phyloP scores from a whole-genome alignment of 2,113 vertebrate species.

The Propithecus coquereli region DNA sequence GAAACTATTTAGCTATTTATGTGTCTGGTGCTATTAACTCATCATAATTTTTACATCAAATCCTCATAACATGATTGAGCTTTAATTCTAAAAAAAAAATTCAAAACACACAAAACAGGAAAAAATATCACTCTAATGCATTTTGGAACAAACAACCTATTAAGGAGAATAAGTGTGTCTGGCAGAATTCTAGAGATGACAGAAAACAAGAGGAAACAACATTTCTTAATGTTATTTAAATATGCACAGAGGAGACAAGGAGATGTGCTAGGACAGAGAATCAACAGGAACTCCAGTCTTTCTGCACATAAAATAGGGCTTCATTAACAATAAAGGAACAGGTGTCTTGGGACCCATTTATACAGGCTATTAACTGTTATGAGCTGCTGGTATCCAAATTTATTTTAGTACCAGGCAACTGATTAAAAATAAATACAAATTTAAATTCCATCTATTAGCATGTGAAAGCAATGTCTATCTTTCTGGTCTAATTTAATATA shows the following conservation, averaged over 20 bases:
- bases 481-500: conserved; percentile 50
- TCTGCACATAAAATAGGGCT: conserved; percentile 57
- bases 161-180: conserved; percentile 74
- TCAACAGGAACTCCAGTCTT: conserved; percentile 73
- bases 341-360: conserved; percentile 64
- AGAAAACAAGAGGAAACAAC: conserved; percentile 77
- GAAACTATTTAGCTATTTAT: conserved; percentile 58
- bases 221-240: conserved; percentile 76
- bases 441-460: conserved; percentile 62
- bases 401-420: conserved; percentile 70
- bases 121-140: conserved; percentile 70
- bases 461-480: conserved; percentile 53
- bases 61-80: conserved; percentile 60
- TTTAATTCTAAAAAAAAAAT: conserved; percentile 60
- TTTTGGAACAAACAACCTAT: conserved; percentile 73
- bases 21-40: conserved; percentile 59
- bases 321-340: conserved; percentile 73
- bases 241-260: conserved; percentile 74
- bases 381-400: conserved; percentile 61
- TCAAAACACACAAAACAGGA: conserved; percentile 59
- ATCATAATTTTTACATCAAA: conserved; percentile 61
- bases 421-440: conserved; percentile 72
- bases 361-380: conserved; percentile 69
- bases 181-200: conserved; percentile 77
- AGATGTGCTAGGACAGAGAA: conserved; percentile 62